Evolutionary conservation across 2,888 invertebrate genomes (phyloP).

Genomic region (Miltochrista miniata): DNA sequence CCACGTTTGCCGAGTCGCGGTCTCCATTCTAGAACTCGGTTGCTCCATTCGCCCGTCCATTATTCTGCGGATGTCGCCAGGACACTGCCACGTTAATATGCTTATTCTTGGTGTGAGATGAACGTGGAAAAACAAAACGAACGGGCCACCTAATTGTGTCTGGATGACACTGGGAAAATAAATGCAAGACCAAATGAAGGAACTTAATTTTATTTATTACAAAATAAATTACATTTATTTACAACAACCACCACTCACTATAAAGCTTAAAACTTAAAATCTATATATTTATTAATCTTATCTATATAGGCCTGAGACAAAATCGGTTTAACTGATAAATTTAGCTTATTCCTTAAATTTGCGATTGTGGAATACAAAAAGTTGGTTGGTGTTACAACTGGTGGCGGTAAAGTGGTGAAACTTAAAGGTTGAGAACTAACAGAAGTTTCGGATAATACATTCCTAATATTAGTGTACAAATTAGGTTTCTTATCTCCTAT

Average conservation of each 20-base stretch:
- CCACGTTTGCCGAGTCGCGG: too few relatives aligned
- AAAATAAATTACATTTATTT: conserved; percentile 11
- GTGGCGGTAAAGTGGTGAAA: conserved; percentile 21
- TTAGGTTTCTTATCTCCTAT: conserved; percentile 50
- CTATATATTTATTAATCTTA: conserved; percentile 72
- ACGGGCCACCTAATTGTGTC: too few relatives aligned
- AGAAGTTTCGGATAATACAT: conserved; percentile 37
- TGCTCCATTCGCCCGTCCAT: too few relatives aligned
- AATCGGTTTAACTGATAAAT: conserved; percentile 52
- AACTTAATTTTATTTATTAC: not conserved
- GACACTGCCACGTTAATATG: too few relatives aligned
- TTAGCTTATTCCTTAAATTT: conserved; percentile 58
- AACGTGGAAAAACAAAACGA: too few relatives aligned
- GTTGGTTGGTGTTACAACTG: conserved; percentile 45
- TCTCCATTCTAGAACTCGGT: too few relatives aligned
- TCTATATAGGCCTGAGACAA: conserved; percentile 62
- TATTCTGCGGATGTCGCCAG: too few relatives aligned
- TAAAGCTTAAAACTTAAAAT: conserved; percentile 43
- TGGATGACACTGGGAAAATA: not conserved
- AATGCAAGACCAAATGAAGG: not conserved
- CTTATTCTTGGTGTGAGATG: too few relatives aligned
- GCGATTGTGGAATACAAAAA: conserved; percentile 66
- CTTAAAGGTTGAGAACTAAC: conserved; percentile 24
- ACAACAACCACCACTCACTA: conserved; percentile 6
- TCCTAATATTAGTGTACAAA: conserved; percentile 57